These are phyloP conservation scores for Apocrypta bakeri DNA, from an alignment of 1,140 invertebrate genomes.

Conservation along the genomic window DNA sequence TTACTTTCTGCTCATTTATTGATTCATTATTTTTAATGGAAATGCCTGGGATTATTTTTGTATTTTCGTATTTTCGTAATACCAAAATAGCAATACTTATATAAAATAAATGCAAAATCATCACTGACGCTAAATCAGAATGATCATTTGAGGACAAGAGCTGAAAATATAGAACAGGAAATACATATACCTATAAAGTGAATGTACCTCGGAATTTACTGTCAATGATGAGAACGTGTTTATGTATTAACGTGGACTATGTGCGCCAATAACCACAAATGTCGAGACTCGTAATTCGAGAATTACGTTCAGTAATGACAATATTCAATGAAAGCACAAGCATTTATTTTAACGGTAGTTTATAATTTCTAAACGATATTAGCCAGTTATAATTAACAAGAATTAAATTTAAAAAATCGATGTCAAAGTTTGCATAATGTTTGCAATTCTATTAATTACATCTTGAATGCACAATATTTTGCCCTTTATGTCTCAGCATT, in stretches of 20 bases:
- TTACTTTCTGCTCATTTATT: not conserved
- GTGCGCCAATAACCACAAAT: not conserved
- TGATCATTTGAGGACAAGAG: not conserved
- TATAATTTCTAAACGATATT: too few relatives aligned
- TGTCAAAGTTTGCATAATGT: too few relatives aligned
- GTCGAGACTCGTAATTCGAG: not conserved
- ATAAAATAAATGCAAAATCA: not conserved
- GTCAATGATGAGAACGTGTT: conserved; percentile 6
- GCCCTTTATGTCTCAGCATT: too few relatives aligned
- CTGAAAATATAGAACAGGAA: not conserved
- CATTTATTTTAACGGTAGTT: too few relatives aligned
- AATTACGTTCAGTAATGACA: not conserved
- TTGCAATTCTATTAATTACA: too few relatives aligned
- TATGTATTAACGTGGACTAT: not conserved
- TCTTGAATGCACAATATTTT: too few relatives aligned
- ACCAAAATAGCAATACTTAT: not conserved
- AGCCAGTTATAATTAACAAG: too few relatives aligned
- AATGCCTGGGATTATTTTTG: conserved; percentile 71
- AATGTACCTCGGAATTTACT: conserved; percentile 26
- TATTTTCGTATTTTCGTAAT: too few relatives aligned
- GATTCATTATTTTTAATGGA: conserved; percentile 45
- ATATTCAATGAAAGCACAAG: too few relatives aligned
- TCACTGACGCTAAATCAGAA: not conserved
- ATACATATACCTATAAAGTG: not conserved
- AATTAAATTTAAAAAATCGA: too few relatives aligned